phyloP scores from a whole-genome alignment of 2,113 vertebrate species.

The Leiothrix lutea region DNA sequence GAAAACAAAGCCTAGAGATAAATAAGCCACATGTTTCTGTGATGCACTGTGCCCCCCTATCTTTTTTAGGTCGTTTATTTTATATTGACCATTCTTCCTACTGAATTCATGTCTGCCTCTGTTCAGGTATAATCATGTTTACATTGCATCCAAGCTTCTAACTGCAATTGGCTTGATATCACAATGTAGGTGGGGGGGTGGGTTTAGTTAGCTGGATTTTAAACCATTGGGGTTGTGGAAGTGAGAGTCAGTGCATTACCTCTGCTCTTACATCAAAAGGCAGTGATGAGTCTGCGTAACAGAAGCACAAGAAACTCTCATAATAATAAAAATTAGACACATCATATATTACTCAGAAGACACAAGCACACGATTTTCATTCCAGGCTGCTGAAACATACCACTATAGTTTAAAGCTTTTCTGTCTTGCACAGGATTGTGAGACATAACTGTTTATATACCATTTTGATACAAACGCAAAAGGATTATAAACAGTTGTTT shows the following conservation, averaged over 20 bases:
- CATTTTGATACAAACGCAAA: neutral
- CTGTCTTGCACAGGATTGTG: neutral
- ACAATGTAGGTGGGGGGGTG: neutral
- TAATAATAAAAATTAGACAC: neutral
- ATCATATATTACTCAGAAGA: neutral
- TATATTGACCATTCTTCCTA: neutral
- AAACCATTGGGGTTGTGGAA: neutral
- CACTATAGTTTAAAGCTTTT: neutral
- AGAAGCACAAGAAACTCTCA: neutral
- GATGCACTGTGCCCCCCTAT: neutral
- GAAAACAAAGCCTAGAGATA: neutral
- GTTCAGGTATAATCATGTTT: neutral
- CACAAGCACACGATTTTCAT: neutral
- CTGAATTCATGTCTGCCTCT: neutral
- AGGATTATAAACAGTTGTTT: neutral
- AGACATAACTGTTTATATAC: neutral
- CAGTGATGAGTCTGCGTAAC: neutral
- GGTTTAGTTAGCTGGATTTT: rapidly evolving
- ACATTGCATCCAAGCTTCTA: neutral
- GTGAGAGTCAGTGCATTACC: neutral
- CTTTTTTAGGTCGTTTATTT: neutral
- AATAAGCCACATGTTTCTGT: neutral
- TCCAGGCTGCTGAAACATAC: neutral
- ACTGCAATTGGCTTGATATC: neutral
- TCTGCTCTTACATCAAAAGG: neutral